Percentiles rank a stretch among this genome's conserved stretches.
Evolutionary conservation across 1,140 invertebrate genomes (phyloP).

Genomic region (Ooceraea biroi): DNA sequence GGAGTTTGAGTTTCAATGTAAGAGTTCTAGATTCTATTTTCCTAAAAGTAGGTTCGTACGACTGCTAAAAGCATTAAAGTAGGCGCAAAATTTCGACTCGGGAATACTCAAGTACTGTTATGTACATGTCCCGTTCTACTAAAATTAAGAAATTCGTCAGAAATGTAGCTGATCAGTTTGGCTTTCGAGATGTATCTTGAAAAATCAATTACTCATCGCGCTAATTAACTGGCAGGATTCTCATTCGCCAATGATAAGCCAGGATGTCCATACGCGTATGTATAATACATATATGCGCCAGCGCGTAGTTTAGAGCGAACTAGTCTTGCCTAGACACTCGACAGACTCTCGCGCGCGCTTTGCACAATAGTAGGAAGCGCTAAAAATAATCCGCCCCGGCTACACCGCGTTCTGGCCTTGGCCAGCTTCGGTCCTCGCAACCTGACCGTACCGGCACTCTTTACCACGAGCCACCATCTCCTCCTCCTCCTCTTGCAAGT

Average conservation of each 20-base stretch:
- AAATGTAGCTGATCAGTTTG: no score
- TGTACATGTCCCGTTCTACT: no score
- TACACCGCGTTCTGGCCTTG: slow-evolving; percentile 76
- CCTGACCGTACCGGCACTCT: slow-evolving; percentile 69
- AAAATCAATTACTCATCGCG: no score
- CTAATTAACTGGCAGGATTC: not conserved
- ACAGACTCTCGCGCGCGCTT: slow-evolving; percentile 74
- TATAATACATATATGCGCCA: slow-evolving; percentile 19
- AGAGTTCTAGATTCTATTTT: no score
- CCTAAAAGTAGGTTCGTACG: no score
- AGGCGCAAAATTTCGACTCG: no score
- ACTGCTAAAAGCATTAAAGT: no score
- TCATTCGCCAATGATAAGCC: slow-evolving; percentile 23
- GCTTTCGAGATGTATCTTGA: no score
- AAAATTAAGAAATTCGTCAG: no score
- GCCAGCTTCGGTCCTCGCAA: slow-evolving; percentile 76
- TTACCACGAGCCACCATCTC: slow-evolving; percentile 8
- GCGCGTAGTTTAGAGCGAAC: slow-evolving; percentile 52
- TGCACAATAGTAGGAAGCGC: slow-evolving; percentile 80
- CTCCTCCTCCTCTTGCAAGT: not conserved
- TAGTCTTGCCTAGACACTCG: slow-evolving; percentile 75
- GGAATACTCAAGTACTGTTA: no score
- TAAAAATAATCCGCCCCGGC: slow-evolving; percentile 77
- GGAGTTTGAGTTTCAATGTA: no score
- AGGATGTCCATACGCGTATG: slow-evolving; percentile 19